Evolutionary conservation across 2,888 invertebrate genomes (phyloP).

Genomic region (Pristionchus exspectatus): DNA sequence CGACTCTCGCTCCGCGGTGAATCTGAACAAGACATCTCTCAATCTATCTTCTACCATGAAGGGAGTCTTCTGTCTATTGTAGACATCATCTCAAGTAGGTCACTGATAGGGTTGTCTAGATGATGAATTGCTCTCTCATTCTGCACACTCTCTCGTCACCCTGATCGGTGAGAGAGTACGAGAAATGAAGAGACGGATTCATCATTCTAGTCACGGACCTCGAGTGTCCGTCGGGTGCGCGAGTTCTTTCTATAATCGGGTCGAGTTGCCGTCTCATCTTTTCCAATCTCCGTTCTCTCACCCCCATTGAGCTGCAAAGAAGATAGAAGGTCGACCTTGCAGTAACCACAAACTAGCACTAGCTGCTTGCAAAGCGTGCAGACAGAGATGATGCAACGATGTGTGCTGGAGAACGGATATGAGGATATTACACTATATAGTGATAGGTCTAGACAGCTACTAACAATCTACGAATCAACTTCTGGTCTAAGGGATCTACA

Average conservation of each 20-base stretch:
- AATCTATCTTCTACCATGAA: neutral
- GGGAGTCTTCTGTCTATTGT: neutral
- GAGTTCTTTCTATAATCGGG: slow-evolving; percentile 49
- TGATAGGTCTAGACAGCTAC: neutral
- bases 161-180: no score
- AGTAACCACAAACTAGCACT: neutral
- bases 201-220: slow-evolving; percentile 10
- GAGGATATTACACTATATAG: neutral
- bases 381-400: neutral
- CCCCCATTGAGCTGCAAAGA: slow-evolving; percentile 28
- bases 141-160: no score
- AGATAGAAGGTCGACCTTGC: neutral
- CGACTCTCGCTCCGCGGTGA: neutral
- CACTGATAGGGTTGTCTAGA: no score
- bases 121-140: no score
- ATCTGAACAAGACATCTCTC: neutral
- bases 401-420: neutral
- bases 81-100: no score
- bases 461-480: neutral
- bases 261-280: neutral
- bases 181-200: neutral
- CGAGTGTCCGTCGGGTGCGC: neutral
- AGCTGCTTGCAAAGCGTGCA: neutral
- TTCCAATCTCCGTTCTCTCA: slow-evolving; percentile 30
- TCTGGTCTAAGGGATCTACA: neutral